phyloP scores from a whole-genome alignment of 23 tunicate species.

The Halocynthia aurantium region DNA sequence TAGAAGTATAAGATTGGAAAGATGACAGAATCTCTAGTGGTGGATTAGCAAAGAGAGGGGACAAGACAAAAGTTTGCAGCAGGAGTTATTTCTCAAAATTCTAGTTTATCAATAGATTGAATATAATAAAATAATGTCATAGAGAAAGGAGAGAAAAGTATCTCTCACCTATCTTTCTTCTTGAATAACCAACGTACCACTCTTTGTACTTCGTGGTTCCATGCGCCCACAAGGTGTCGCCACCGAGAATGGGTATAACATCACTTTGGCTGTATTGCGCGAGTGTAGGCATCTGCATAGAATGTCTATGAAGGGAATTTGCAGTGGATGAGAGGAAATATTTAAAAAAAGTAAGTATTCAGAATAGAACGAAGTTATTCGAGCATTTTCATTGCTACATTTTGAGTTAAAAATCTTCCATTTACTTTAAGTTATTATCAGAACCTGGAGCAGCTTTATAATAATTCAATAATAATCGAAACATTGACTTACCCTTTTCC shows the following conservation, averaged over 20 bases:
- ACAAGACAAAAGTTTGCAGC: no score
- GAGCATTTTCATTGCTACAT: no score
- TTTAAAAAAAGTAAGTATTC: no score
- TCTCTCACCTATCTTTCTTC: conserved; percentile 42
- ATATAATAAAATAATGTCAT: background rate
- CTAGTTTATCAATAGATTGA: no score
- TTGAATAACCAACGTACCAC: conserved; percentile 46
- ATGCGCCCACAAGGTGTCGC: conserved; percentile 32
- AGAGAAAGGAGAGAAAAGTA: background rate
- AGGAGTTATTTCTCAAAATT: no score
- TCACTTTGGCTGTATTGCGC: conserved; percentile 30
- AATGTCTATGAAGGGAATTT: background rate
- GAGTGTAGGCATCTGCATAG: conserved; percentile 10
- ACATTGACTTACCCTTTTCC: conserved; percentile 20
- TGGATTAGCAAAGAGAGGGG: no score
- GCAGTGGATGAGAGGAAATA: background rate
- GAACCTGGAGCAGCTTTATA: no score
- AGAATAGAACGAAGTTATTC: no score
- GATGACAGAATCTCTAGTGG: background rate
- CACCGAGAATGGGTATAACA: conserved; percentile 35
- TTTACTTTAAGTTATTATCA: no score
- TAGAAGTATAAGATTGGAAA: background rate
- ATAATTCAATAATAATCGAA: no score
- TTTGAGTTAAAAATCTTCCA: no score
- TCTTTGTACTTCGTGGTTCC: conserved; percentile 39